Evolutionary conservation across 2,797 vertebrate genomes (phyloP).

Genomic region (Miichthys miiuy): DNA sequence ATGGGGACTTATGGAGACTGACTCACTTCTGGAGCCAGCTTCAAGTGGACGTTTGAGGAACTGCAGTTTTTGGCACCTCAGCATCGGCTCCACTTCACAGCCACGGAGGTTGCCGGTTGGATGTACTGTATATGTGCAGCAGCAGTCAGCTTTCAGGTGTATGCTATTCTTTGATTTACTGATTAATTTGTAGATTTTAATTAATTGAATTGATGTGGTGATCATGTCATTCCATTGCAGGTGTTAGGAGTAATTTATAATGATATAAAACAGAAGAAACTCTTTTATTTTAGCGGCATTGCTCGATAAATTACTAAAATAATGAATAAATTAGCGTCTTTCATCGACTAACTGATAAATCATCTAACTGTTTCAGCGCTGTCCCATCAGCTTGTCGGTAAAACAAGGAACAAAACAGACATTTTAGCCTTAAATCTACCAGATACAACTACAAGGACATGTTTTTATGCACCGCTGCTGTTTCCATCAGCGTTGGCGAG

Average conservation of each 20-base stretch:
- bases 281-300: not conserved
- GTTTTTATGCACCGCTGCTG: constrained; percentile 18
- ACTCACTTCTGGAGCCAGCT: too few relatives aligned
- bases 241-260: not conserved
- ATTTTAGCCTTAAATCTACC: not conserved
- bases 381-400: not conserved
- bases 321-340: not conserved
- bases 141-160: not conserved
- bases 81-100: too few relatives aligned
- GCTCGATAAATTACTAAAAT: not conserved
- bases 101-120: too few relatives aligned
- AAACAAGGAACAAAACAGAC: constrained; percentile 16
- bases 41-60: too few relatives aligned
- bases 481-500: constrained; percentile 21
- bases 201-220: too few relatives aligned
- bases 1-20: too few relatives aligned
- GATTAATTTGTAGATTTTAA: not conserved
- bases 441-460: not conserved
- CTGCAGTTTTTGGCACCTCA: too few relatives aligned
- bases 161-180: not conserved
- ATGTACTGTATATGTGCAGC: not conserved
- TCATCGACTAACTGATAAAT: not conserved
- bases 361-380: not conserved
- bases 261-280: not conserved
- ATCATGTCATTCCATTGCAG: too few relatives aligned